Conservation (phyloP, 2,113 vertebrate species). For the Eurystomus gularis region DNA sequence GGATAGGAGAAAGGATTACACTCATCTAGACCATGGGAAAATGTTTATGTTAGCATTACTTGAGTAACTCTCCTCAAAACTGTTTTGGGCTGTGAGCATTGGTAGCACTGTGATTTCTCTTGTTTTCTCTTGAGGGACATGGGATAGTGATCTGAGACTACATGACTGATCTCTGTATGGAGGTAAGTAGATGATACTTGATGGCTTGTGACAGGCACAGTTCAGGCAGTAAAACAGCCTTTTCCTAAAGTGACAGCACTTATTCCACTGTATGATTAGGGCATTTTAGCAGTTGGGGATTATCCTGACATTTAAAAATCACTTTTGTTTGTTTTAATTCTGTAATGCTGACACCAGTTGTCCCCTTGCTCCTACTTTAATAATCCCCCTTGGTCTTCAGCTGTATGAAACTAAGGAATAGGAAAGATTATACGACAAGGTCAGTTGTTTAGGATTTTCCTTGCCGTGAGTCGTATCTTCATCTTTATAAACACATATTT, state of each 20-base stretch:
- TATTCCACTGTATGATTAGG: not conserved
- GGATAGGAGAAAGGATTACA: not conserved
- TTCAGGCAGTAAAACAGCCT: not conserved
- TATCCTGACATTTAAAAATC: not conserved
- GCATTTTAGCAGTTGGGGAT: not conserved
- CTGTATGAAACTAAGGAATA: not conserved
- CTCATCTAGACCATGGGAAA: not conserved
- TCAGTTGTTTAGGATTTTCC: not conserved
- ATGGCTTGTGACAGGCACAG: not conserved
- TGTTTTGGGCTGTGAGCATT: not conserved
- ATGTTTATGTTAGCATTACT: not conserved
- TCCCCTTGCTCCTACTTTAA: not conserved
- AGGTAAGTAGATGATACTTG: not conserved
- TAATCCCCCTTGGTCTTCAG: not conserved
- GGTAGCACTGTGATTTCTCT: not conserved
- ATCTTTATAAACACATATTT: not conserved
- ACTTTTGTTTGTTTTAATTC: not conserved
- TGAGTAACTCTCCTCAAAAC: not conserved
- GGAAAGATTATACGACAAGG: not conserved
- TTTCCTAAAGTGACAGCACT: not conserved
- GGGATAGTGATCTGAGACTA: not conserved
- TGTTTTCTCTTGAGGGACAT: not conserved
- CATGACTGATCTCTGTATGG: not conserved
- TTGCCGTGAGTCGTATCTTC: not conserved
- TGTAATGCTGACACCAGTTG: not conserved